A percentile compares a stretch with the other conserved stretches of the same genome.
phyloP scores from a whole-genome alignment of 2,797 vertebrate genomes.

The Squalus acanthias region DNA sequence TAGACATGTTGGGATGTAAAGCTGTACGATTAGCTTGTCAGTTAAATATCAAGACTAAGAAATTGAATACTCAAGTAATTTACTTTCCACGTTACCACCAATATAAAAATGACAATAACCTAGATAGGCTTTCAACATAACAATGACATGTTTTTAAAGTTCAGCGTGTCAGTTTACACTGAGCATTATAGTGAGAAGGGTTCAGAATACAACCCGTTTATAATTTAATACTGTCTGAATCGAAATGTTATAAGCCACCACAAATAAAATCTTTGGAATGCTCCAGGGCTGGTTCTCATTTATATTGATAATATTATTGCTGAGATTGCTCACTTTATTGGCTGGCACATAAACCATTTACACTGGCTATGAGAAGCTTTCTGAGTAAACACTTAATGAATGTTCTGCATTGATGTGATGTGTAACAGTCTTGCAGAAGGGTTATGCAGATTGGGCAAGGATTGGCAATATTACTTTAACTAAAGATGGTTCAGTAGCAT shows the following conservation, averaged over 20 bases:
- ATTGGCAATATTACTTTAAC: not conserved
- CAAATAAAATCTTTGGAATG: not conserved
- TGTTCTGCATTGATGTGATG: not conserved
- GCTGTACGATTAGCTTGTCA: not conserved
- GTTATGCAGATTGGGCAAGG: not conserved
- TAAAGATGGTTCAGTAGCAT: not conserved
- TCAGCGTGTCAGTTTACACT: not conserved
- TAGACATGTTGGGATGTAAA: not conserved
- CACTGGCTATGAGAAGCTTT: not conserved
- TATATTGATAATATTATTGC: conserved; percentile 11
- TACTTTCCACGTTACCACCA: not conserved
- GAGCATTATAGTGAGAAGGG: not conserved
- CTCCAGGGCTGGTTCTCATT: conserved; percentile 9
- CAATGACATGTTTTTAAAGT: not conserved
- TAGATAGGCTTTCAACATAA: not conserved
- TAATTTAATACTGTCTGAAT: not conserved
- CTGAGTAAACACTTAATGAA: not conserved
- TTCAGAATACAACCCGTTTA: not conserved
- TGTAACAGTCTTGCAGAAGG: not conserved
- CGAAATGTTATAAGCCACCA: not conserved
- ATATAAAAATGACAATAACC: not conserved
- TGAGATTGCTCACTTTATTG: not conserved
- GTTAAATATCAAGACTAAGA: not conserved
- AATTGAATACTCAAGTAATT: not conserved
- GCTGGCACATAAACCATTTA: not conserved